Evolutionary conservation across 1,140 invertebrate genomes (phyloP).

Genomic region (Eupristina koningsbergeri): DNA sequence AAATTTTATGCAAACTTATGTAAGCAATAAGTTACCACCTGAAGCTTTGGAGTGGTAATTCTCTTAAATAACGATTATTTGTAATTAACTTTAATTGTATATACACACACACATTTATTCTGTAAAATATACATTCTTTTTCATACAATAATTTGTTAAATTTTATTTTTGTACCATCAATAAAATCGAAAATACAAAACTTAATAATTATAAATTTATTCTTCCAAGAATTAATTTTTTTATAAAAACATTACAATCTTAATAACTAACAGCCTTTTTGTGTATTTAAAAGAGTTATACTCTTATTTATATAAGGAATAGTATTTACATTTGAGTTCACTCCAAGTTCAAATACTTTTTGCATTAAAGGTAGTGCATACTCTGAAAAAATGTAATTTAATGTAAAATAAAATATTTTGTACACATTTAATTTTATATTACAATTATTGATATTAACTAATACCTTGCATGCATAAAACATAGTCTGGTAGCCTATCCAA

Average conservation of each 20-base stretch:
- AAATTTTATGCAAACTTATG: constrained; percentile 66
- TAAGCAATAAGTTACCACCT: constrained; percentile 64
- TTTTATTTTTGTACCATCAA: constrained; percentile 28
- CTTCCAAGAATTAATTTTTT: constrained; percentile 33
- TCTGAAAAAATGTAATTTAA: constrained; percentile 75
- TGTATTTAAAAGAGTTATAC: constrained; percentile 85
- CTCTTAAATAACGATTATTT: not conserved
- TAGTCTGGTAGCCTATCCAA: constrained; percentile 89
- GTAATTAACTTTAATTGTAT: not conserved
- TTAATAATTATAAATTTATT: constrained; percentile 48
- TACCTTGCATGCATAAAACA: constrained; percentile 84
- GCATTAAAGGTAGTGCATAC: constrained; percentile 83
- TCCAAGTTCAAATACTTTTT: constrained; percentile 87
- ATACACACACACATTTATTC: not conserved
- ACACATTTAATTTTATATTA: not conserved
- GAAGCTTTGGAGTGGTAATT: constrained; percentile 62
- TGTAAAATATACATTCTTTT: not conserved
- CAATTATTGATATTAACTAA: not conserved
- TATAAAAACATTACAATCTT: constrained; percentile 49
- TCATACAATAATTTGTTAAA: not conserved
- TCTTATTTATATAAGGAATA: constrained; percentile 83
- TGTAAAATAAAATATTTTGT: constrained; percentile 31
- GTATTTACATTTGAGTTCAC: constrained; percentile 86
- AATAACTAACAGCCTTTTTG: constrained; percentile 83
- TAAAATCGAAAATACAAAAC: constrained; percentile 25